Evolutionary conservation across 2,888 invertebrate species (phyloP).

Genomic region (Isoperla grammatica): DNA sequence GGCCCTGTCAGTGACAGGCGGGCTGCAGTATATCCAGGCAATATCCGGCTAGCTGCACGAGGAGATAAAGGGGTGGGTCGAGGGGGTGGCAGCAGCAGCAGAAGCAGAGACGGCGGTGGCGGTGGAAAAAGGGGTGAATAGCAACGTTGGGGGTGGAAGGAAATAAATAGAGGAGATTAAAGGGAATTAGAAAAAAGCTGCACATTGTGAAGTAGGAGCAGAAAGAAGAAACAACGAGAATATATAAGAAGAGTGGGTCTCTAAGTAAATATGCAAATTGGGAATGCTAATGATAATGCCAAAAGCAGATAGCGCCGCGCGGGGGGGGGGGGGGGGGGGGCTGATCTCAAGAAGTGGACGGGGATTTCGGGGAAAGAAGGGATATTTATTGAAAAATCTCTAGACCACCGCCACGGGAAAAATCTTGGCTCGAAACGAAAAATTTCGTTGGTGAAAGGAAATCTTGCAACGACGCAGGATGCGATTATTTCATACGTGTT

Average conservation of each 20-base stretch:
- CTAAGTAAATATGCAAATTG: conserved; percentile 8
- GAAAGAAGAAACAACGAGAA: background rate
- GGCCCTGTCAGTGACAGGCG: background rate
- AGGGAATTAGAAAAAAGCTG: background rate
- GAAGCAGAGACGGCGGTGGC: background rate
- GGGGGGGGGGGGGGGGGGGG: too few relatives aligned
- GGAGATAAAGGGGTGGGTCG: background rate
- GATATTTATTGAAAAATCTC: too few relatives aligned
- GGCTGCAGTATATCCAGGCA: too few relatives aligned
- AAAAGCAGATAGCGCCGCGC: background rate
- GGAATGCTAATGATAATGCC: conserved; percentile 15
- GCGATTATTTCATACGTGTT: too few relatives aligned
- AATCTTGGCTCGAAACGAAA: too few relatives aligned
- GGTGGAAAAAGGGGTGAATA: conserved; percentile 1
- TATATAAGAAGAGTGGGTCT: background rate
- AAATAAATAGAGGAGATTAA: background rate
- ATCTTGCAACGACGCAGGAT: too few relatives aligned
- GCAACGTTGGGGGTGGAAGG: background rate
- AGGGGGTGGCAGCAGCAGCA: background rate
- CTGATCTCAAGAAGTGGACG: too few relatives aligned
- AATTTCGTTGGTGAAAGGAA: too few relatives aligned
- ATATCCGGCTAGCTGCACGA: too few relatives aligned
- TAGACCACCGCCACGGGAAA: too few relatives aligned
- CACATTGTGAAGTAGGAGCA: background rate
- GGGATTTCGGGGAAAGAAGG: too few relatives aligned